Evolutionary conservation across 2,888 invertebrate genomes (phyloP).

Genomic region (Dorcus hopei): DNA sequence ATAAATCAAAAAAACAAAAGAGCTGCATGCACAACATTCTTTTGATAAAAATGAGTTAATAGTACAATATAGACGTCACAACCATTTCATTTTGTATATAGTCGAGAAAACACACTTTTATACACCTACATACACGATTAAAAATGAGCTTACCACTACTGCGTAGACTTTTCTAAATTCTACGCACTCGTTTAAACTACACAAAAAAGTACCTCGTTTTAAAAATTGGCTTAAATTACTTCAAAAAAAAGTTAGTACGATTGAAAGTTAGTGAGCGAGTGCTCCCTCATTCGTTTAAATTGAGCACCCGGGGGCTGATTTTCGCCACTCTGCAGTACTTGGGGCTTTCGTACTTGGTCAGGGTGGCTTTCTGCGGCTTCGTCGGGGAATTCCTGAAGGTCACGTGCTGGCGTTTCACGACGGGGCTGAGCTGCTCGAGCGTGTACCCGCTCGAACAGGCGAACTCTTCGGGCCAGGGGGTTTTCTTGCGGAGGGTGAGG

Average conservation of each 20-base stretch:
- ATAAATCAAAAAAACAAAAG: too few relatives aligned
- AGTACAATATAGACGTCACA: too few relatives aligned
- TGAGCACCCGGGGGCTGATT: constrained; percentile 30
- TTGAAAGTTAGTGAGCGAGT: too few relatives aligned
- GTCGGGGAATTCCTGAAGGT: constrained; percentile 51
- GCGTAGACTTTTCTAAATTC: neutral
- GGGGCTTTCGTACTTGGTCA: constrained; percentile 53
- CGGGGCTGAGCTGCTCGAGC: constrained; percentile 51
- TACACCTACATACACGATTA: neutral
- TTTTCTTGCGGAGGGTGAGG: constrained; percentile 40
- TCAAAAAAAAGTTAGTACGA: neutral
- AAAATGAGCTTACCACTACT: neutral
- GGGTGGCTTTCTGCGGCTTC: constrained; percentile 55
- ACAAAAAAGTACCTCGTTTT: neutral
- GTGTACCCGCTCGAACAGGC: constrained; percentile 50
- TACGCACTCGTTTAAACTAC: neutral
- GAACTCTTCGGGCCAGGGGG: constrained; percentile 48
- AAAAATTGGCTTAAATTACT: too few relatives aligned
- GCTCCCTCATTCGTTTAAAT: constrained; percentile 9
- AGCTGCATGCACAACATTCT: too few relatives aligned
- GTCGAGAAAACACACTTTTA: neutral
- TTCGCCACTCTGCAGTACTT: constrained; percentile 38
- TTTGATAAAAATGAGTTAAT: too few relatives aligned
- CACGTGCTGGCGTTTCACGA: constrained; percentile 51
- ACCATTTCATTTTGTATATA: neutral